Evolutionary conservation across 2,888 invertebrate genomes (phyloP), one percentile per base, ranked within the genome.

Genomic region (Lymantria monacha): DNA sequence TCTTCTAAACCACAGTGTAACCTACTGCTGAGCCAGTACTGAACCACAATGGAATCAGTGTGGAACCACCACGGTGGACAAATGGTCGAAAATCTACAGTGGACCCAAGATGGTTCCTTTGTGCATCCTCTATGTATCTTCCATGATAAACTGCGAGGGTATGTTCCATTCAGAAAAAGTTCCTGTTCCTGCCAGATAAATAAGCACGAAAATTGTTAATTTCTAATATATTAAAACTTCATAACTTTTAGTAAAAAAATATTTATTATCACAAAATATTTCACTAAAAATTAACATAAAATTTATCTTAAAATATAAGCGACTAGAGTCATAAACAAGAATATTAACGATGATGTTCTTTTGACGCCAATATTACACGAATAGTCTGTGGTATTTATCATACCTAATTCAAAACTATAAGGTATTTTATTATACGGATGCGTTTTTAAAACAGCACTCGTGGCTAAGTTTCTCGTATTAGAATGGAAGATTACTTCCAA

Each of bases 401-500:
- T 55, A 10, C 59, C 69, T 22, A 76, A 74, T 79, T 92, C 92
- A 40, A 84, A 85, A 74, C 81, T 91, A 12, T 82, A 69, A 0
- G 87, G 85, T 38, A 89, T 80, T 43, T 81, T 78, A 48, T 74
- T 64, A 42, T 83, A 90, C 0, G 89, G 88, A 56, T 85, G 80
- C 42, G 63, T 80, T 41, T 66, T 62, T 22, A 89, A 73, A 48
- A 83, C 74, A 7, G 64, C 63, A 9, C 74, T 70, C 0, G 86
- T 81, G 0, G 74, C 76, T 33, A 92, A 63, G 44, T 51, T 74
- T 55, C 76, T 83, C 0, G 93, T 93, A 9, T 85, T 89, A 67
- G 93, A 93, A 55, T 93, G 93, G 69, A 96, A 96, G 38, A 96
- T 81, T 0, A 96, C 83, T 70, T 95, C 91, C 15, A 83, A 83